These are phyloP conservation scores for Microctonus hyperodae DNA, from an alignment of 2,888 invertebrate species.

Conservation along the genomic window DNA sequence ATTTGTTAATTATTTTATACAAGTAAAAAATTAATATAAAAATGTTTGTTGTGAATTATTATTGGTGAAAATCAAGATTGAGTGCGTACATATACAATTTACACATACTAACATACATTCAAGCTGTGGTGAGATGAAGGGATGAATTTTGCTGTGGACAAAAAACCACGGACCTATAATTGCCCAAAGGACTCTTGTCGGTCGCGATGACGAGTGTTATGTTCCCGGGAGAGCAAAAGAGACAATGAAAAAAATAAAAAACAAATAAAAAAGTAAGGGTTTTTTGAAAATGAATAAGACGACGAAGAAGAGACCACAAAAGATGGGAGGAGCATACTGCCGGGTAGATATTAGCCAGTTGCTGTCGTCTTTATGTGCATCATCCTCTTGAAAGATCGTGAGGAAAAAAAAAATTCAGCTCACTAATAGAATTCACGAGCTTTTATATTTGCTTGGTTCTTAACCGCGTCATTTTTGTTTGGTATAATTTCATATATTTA, in stretches of 20 bases:
- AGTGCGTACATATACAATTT: not conserved
- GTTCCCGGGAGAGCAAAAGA: not conserved
- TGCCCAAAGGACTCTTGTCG: constrained; percentile 22
- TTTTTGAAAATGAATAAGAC: constrained; percentile 8
- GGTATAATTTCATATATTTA: constrained; percentile 42
- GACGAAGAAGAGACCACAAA: constrained; percentile 16
- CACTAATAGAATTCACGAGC: constrained; percentile 55
- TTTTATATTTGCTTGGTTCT: constrained; percentile 52
- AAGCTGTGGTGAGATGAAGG: not conserved
- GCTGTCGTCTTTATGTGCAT: constrained; percentile 27
- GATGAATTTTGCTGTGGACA: not conserved
- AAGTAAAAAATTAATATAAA: not conserved
- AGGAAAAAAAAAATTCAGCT: constrained; percentile 10
- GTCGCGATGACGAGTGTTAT: constrained; percentile 14
- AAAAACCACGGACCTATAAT: constrained; percentile 22
- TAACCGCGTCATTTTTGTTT: constrained; percentile 43
- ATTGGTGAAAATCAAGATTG: constrained; percentile 11
- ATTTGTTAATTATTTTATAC: not conserved
- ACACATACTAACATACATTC: not conserved
- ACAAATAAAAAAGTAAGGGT: not conserved
- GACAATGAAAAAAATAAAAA: constrained; percentile 5
- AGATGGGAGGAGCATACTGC: constrained; percentile 17
- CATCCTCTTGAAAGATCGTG: constrained; percentile 14
- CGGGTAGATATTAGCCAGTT: constrained; percentile 22
- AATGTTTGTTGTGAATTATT: constrained; percentile 2